Evolutionary conservation across 37 sponge, comb jelly and placozoan genomes (phyloP).

Genomic region (Ianthella basta): DNA sequence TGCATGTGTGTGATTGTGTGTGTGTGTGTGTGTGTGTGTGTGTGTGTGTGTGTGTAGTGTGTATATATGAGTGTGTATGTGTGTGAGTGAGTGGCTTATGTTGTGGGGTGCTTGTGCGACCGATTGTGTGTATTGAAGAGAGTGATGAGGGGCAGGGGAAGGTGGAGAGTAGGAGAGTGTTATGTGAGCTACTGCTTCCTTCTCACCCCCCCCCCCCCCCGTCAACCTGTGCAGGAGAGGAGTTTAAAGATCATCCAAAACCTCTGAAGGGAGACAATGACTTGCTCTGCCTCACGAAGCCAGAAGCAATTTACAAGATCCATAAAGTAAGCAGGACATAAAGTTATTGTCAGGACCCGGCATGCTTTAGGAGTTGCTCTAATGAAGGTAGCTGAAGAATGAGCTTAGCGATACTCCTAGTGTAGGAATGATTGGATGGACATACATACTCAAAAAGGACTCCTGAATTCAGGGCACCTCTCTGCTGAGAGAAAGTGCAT

Average conservation of each 20-base stretch:
- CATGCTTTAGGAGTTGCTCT: no score
- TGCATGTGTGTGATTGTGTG: conserved; percentile 37
- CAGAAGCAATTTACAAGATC: conserved; percentile 86
- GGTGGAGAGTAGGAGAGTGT: background rate
- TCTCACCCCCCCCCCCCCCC: background rate
- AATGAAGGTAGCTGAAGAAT: no score
- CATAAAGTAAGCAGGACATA: conserved; percentile 86
- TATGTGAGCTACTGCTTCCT: background rate
- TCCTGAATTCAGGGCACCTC: no score
- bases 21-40: conserved; percentile 20
- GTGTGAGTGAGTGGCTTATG: background rate
- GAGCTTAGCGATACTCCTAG: no score
- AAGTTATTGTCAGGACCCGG: no score
- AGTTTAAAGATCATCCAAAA: conserved; percentile 92
- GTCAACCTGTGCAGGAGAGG: conserved; percentile 84
- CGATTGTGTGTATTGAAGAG: background rate
- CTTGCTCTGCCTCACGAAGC: conserved; percentile 91
- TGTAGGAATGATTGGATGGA: no score
- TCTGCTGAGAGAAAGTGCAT: no score
- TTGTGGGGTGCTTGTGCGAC: background rate
- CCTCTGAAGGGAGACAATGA: conserved; percentile 95
- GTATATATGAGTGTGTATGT: conserved; percentile 12
- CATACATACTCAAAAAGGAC: no score
- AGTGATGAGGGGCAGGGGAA: background rate
- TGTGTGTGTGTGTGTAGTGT: conserved; percentile 26